phyloP scores from a whole-genome alignment of 1,140 invertebrate genomes.

The Cryptotermes secundus region DNA sequence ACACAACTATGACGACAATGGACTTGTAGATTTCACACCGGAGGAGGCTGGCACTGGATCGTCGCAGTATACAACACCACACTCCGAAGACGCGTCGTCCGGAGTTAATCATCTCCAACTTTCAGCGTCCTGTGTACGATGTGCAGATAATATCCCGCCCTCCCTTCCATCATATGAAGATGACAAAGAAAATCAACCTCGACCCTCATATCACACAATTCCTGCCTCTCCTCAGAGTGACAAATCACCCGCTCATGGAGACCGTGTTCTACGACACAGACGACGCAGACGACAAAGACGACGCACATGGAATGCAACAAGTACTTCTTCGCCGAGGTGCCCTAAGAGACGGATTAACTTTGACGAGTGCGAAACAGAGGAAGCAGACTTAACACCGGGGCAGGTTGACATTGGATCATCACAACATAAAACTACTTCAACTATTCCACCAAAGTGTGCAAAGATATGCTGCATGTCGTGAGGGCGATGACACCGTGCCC shows the following conservation, averaged over 20 bases:
- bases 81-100: conserved; percentile 14
- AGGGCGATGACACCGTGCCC: conserved; percentile 44
- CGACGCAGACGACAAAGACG: no score
- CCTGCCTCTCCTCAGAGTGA: conserved; percentile 39
- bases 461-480: conserved; percentile 25
- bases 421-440: no score
- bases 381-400: no score
- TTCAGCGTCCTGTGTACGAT: conserved; percentile 42
- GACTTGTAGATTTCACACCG: conserved; percentile 40
- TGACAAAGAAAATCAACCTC: conserved; percentile 47
- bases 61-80: neutral
- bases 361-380: conserved; percentile 55
- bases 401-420: no score
- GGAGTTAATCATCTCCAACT: conserved; percentile 34
- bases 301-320: conserved; percentile 29
- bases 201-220: conserved; percentile 27
- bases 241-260: conserved; percentile 43
- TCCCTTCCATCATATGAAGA: neutral
- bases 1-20: conserved; percentile 31
- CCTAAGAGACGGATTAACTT: conserved; percentile 50
- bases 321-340: conserved; percentile 39
- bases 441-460: conserved; percentile 52
- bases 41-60: conserved; percentile 47
- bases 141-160: conserved; percentile 26
- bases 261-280: conserved; percentile 38